These are phyloP conservation scores for Meteorus sp. DNA, from an alignment of 1,140 invertebrate genomes.

Conservation along the genomic window DNA sequence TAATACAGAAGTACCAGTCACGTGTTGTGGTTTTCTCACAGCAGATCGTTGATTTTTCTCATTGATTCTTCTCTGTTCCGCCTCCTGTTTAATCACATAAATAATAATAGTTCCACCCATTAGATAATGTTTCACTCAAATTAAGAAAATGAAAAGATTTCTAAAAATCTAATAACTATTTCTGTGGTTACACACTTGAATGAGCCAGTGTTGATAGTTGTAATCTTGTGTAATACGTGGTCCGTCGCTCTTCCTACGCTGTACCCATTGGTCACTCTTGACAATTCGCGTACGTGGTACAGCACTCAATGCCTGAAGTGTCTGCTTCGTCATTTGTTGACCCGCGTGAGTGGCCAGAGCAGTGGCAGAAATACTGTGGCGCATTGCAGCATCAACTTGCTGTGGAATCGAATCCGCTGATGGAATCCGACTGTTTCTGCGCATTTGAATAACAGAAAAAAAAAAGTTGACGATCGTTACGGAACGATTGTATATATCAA, in stretches of 20 bases:
- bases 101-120: background rate
- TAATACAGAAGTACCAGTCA: slow-evolving; percentile 54
- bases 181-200: slow-evolving; percentile 64
- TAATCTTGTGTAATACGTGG: slow-evolving; percentile 61
- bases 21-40: slow-evolving; percentile 44
- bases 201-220: slow-evolving; percentile 85
- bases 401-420: slow-evolving; percentile 63
- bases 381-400: slow-evolving; percentile 55
- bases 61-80: slow-evolving; percentile 80
- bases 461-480: slow-evolving; percentile 11
- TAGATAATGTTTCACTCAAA: background rate
- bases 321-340: slow-evolving; percentile 75
- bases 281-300: slow-evolving; percentile 74
- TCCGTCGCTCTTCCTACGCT: slow-evolving; percentile 68
- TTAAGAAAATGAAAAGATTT: slow-evolving; percentile 9
- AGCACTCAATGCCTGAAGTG: slow-evolving; percentile 76
- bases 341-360: slow-evolving; percentile 49
- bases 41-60: slow-evolving; percentile 67
- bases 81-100: slow-evolving; percentile 68
- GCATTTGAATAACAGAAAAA: slow-evolving; percentile 33
- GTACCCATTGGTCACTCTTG: slow-evolving; percentile 70
- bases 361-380: slow-evolving; percentile 55
- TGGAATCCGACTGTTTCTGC: slow-evolving; percentile 65
- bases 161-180: background rate
- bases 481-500: background rate